Base-by-base conservation (phyloP, 2,888 invertebrate species). In the Listrodromus nycthemerus region DNA sequence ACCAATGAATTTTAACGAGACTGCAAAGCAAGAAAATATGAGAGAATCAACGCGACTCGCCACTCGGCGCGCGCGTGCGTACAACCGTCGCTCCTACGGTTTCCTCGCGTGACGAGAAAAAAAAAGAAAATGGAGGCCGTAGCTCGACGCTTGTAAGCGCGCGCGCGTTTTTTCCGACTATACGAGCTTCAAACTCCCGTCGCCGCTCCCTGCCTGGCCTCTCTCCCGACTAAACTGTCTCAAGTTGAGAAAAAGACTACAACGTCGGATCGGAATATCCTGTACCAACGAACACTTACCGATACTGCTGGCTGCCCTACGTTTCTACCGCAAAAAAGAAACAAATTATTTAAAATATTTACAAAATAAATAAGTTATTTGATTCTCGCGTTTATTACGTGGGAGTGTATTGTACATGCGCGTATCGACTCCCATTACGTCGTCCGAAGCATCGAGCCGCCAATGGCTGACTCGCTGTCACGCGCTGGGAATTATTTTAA, bases 231-330 rank as follows among this genome's bases (percentile, higher is more conserved):
- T 61, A 61, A 33, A 71, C 58, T 55, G 58, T 58, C 58, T 71
- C 71, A 71, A 41, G 55, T 71, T 71, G 71, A 71, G 71, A 50
- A 30, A 33, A 55, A 71, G 55, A 71, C 55, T 61, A 61, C 33
- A 16, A 24, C 61, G 33, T 61, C 61, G 8, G 45, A 45, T 45
- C 37, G 41, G 66, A 66, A 66, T 55, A 24, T 13, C 55, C 21
- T 55, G 55, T 55, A 55, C 55, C 55, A 55, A 55, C 55, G 41
- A 41, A 41, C 41, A 41, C 41, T 41, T 41, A 41, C 24, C 24
- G 55, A 55, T 55, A 24, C 55, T 55, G 24, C 21, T 55, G 24
- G 16, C 41, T 16, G 16, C 41, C 55, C 55, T 10, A 21, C 24
- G 21, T 3, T 55, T 55, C 19, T 55, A 55, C 55, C 55, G 21